Base-by-base conservation (phyloP, 2,113 vertebrate genomes). In the Cebus imitator region DNA sequence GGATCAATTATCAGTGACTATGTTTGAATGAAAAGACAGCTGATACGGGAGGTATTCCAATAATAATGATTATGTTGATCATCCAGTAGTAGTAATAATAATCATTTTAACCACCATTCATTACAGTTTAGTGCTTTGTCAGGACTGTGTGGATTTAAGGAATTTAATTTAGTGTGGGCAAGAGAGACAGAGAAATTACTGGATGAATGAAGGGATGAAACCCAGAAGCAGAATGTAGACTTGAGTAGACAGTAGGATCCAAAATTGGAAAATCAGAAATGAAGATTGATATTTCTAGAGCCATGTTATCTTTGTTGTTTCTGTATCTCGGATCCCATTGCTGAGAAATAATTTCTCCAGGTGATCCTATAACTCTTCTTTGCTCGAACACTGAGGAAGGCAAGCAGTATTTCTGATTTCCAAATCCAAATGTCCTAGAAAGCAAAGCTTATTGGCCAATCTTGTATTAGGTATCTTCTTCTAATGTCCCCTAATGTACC, bases 21-120 rank as follows among this genome's bases (percentile, higher is more conserved):
- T 58, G 6, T 94, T 9, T 66, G 21, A 89, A 78, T 50, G 66
- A 55, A 85, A 94, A 37, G 8, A 8, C 64, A 81, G 11, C 37
- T 81, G 23, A 3, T n/a, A 25, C 40, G 27, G 27, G 37, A 91
- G 25, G 6, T n/a, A 80, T 58, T 73, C 7, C 30, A 52, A 13
- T 66, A 43, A 61, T 66, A 80, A 91, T 30, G 48, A 88, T 85
- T 6, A n/a, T 90, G n/a, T 35, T 72, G 61, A 82, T 84, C 45
- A 90, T 91, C 1, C 32, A 87, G 12, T 18, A 52, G 37, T 50
- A 68, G 18, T 1, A 40, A 20, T 81, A 70, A 25, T 88, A 70
- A 73, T 88, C 61, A 89, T 81, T 21, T 8, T 32, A 79, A n/a
- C 27, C n/a, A 58, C 30, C 12, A 48, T 82, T 82, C 43, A 66